Percentiles rank a stretch among this genome's conserved stretches.
phyloP scores from a whole-genome alignment of 2,113 vertebrate species.

The Arenaria interpres region DNA sequence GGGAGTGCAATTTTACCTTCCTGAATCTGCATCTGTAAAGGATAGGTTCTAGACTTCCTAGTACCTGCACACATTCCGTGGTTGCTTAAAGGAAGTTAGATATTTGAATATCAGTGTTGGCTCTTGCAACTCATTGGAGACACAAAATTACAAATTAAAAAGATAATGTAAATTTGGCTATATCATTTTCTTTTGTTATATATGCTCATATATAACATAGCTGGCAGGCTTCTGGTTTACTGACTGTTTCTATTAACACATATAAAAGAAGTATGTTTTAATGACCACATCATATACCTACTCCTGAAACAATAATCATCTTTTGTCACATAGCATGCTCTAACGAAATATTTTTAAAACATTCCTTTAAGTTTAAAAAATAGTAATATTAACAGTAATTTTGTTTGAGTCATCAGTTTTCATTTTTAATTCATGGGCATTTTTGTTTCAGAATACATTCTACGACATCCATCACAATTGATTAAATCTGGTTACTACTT shows the following conservation, averaged over 20 bases:
- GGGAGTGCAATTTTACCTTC: neutral
- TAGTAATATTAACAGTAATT: conserved; percentile 31
- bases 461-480: conserved; percentile 92
- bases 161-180: neutral
- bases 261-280: neutral
- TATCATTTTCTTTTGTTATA: neutral
- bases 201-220: neutral
- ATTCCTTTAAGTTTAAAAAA: conserved; percentile 44
- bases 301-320: conserved; percentile 6
- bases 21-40: neutral
- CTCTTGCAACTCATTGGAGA: neutral
- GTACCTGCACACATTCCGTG: neutral
- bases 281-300: conserved; percentile 12
- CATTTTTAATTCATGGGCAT: conserved; percentile 68
- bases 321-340: conserved; percentile 22
- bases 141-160: neutral
- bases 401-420: conserved; percentile 55
- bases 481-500: conserved; percentile 96
- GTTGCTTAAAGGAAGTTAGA: neutral
- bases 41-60: neutral
- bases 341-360: conserved; percentile 20
- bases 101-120: neutral
- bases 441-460: conserved; percentile 92
- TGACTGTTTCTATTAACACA: neutral
- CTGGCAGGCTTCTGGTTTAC: neutral